phyloP scores from a whole-genome alignment of 2,888 invertebrate species.

The Oegoconia quadripuncta region DNA sequence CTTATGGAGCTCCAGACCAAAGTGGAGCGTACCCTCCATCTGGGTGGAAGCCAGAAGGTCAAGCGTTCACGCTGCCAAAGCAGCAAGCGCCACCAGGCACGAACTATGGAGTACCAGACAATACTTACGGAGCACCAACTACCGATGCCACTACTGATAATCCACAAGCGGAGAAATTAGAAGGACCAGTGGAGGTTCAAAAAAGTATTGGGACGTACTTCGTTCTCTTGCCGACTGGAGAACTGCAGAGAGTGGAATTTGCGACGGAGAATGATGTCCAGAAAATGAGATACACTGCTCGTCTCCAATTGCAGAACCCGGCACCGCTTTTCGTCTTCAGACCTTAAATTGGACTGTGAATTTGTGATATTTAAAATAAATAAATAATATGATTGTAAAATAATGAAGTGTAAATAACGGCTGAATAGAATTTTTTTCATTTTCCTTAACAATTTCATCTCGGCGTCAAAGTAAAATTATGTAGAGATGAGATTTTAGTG shows the following conservation, averaged over 20 bases:
- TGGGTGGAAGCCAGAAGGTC: conserved; percentile 66
- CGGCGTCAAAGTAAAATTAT: background rate
- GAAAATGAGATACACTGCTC: conserved; percentile 81
- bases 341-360: conserved; percentile 32
- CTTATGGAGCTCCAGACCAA: conserved; percentile 41
- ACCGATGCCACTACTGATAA: conserved; percentile 55
- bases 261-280: conserved; percentile 66
- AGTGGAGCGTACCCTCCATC: conserved; percentile 58
- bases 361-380: background rate
- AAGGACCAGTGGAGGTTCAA: conserved; percentile 60
- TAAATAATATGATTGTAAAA: background rate
- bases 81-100: conserved; percentile 43
- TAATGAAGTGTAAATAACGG: too few species aligned
- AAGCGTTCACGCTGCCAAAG: conserved; percentile 57
- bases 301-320: conserved; percentile 71
- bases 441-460: too few species aligned
- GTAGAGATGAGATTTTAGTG: background rate
- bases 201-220: conserved; percentile 81
- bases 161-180: conserved; percentile 53
- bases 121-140: conserved; percentile 36
- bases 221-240: conserved; percentile 81
- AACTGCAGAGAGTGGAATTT: conserved; percentile 80
- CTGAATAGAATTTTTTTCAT: background rate
- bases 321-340: conserved; percentile 54
- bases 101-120: conserved; percentile 52